Evolutionary conservation across 2,797 vertebrate species (phyloP), one percentile per base, ranked within the genome.

Genomic region (Amblyopsis hoosieri): DNA sequence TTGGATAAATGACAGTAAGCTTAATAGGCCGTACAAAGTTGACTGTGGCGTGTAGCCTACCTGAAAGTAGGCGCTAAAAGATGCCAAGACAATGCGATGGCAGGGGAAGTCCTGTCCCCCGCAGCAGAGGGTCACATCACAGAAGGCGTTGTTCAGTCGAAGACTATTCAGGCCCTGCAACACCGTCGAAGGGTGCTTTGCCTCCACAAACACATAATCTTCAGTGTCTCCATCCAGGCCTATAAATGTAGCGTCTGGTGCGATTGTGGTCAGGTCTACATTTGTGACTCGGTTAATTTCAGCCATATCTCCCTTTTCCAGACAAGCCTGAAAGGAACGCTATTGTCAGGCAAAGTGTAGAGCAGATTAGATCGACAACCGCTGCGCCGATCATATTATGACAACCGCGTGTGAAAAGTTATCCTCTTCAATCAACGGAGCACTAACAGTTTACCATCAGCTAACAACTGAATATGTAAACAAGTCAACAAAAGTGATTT

Each of bases 11-110:
- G 7, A 9, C 7, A 9, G 37, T 42, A 42, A 9, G 37, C 7
- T 10, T 42, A 42, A 42, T 42, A 42, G 3, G 12, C 47, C 12
- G 51, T 23, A 2, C 2, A 12, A 5, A 12, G 14, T 17, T 4
- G 8, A 10, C 1, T 57, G 55, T 14, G 42, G 33, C 10, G 3
- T 37, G n/a, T 14, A 9, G 37, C 8, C 72, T 64, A 94, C 93
- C 91, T 93, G 92, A 65, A 94, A 94, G 79, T 94, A 94, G 1
- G 92, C 92, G 88, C 93, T 94, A 60, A 93, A 94, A 42, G 93
- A 93, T 47, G 93, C 93, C 60, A 94, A 81, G 1, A 94, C 92
- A 0, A 94, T 92, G 55, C 93, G 92, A 46, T 94, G 93, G 52
- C 93, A 94, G 37, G 93, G 92, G 66, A 94, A 94, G 86, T 94